Percentiles rank a stretch among this genome's conserved stretches.
These are phyloP conservation scores for Epicauta chinensis DNA, from an alignment of 1,140 invertebrate species.

Conservation along the genomic window DNA sequence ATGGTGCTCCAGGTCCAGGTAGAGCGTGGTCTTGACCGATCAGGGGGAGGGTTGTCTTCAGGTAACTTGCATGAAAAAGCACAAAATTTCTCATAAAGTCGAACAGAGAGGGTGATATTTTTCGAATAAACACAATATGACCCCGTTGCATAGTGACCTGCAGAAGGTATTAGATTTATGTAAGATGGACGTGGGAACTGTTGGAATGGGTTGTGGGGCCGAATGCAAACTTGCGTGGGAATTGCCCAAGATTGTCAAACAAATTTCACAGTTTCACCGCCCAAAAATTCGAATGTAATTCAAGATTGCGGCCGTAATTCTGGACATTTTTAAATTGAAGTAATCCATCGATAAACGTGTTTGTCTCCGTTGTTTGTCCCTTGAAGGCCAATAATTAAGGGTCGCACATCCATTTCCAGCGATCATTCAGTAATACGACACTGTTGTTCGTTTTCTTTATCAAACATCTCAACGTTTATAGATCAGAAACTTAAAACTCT, in stretches of 20 bases:
- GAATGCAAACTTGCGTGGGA: not conserved
- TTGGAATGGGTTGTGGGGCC: not conserved
- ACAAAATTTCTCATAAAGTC: not conserved
- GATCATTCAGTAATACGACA: not conserved
- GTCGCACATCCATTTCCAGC: too few species aligned
- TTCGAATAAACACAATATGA: too few species aligned
- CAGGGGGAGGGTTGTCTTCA: not conserved
- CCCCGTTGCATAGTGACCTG: not conserved
- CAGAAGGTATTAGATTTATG: conserved; percentile 7
- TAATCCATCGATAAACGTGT: too few species aligned
- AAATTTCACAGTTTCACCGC: too few species aligned
- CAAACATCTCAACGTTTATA: not conserved
- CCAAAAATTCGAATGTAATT: not conserved
- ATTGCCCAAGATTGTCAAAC: not conserved
- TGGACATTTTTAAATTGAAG: too few species aligned
- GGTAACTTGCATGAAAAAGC: not conserved
- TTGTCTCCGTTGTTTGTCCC: too few species aligned
- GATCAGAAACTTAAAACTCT: not conserved
- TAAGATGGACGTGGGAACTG: conserved; percentile 11
- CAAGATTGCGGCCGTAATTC: not conserved
- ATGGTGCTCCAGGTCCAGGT: not conserved
- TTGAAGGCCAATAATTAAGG: too few species aligned
- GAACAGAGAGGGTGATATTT: not conserved
- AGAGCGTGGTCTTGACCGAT: conserved; percentile 2
- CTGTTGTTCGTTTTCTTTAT: not conserved